Conservation (phyloP, 2,113 vertebrate species). For the Microtus pennsylvanicus region DNA sequence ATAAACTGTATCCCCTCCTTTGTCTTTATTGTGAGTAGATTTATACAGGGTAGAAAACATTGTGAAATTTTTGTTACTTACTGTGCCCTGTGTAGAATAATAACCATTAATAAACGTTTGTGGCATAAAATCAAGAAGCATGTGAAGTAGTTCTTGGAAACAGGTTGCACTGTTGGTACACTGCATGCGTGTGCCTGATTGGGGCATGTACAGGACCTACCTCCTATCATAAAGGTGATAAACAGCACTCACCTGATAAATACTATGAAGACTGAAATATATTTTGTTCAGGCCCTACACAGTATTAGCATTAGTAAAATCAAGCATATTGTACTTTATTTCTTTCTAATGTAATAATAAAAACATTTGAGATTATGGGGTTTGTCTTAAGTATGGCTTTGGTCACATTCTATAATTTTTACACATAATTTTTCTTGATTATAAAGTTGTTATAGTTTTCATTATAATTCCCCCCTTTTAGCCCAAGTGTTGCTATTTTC, state of each 20-base stretch:
- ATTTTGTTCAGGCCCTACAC: slow-evolving; percentile 25
- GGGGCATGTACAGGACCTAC: background rate
- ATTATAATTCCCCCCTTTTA: background rate
- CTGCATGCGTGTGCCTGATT: slow-evolving; percentile 31
- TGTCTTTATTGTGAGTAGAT: slow-evolving; percentile 21
- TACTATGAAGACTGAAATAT: slow-evolving; percentile 31
- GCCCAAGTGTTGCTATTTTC: slow-evolving; percentile 28
- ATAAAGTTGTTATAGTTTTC: slow-evolving; percentile 38
- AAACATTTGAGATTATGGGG: slow-evolving; percentile 8
- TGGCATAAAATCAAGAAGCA: slow-evolving; percentile 47
- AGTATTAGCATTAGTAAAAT: slow-evolving; percentile 56
- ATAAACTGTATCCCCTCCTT: background rate
- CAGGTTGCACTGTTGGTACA: slow-evolving; percentile 11
- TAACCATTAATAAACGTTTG: slow-evolving; percentile 22
- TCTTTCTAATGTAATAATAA: slow-evolving; percentile 58
- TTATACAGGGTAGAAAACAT: slow-evolving; percentile 43
- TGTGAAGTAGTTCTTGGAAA: slow-evolving; percentile 58
- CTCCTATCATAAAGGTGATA: slow-evolving; percentile 48
- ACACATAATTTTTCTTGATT: slow-evolving; percentile 25
- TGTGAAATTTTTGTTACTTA: slow-evolving; percentile 43
- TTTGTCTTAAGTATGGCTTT: slow-evolving; percentile 55
- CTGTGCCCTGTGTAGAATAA: background rate
- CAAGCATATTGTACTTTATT: slow-evolving; percentile 14
- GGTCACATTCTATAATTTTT: slow-evolving; percentile 48
- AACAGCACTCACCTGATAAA: background rate